Base-by-base conservation (phyloP, 2,888 invertebrate genomes). In the Ichneumoninae sp. region DNA sequence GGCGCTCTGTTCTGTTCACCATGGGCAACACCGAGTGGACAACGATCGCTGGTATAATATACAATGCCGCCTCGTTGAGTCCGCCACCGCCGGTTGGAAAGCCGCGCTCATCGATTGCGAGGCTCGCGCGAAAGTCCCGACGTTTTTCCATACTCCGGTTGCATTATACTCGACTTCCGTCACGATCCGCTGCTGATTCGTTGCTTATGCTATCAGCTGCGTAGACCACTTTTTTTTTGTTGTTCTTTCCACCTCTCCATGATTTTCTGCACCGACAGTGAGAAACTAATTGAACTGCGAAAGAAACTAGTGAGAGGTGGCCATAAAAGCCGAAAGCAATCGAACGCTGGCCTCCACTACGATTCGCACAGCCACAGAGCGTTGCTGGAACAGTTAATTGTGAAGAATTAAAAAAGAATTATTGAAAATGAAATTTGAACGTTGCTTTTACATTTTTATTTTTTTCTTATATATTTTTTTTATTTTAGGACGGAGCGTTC, bases 141-240 rank as follows among this genome's bases (percentile, higher is more conserved):
- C 63, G 70, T 79, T 79, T 79, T 79, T 79, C 78, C 78, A 40
- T 63, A 70, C 70, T 33, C 78, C 63, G 57, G 70, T 70, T 79
- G 78, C 70, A 79, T 70, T 70, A 60, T 71, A 63, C 60, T 33
- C 26, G 69, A 79, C 70, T 79, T 79, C 70, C 78, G 78, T 79
- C 78, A 79, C 78, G 78, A 50, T 79, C 40, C 63, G 52, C 52
- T 54, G 76, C 52, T 52, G 66, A 63, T 33, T 65, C 65, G 52
- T 50, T 33, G 63, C 73, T 33, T 63, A 33, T 16, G 16, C 63
- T 33, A 63, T 19, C 63, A 33, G 33, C 63, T 63, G 47, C 50
- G 66, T 54, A 40, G 52, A 40, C 16, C 57, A 22, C 16, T 36
- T 16, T 19, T 40, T 71, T 71, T 26, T 22, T 22, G 22, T 36